phyloP scores from a whole-genome alignment of 2,113 vertebrate species.

The Perccottus glenii region DNA sequence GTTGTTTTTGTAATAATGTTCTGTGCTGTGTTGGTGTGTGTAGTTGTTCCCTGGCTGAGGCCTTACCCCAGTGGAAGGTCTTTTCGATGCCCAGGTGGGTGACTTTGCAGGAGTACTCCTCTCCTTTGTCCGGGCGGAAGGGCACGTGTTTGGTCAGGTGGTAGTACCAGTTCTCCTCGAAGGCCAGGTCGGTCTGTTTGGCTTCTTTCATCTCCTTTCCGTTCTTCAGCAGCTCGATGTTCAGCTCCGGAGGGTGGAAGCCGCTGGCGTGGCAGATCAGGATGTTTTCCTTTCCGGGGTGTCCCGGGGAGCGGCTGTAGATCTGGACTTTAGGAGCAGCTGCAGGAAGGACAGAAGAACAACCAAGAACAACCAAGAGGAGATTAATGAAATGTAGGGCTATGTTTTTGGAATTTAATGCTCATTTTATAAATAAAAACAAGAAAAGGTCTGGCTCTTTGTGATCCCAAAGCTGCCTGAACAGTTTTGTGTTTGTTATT shows the following conservation, averaged over 20 bases:
- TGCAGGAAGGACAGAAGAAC: too few species aligned
- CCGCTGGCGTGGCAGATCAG: conserved; percentile 81
- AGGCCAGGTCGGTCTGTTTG: conserved; percentile 77
- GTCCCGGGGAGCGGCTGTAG: conserved; percentile 64
- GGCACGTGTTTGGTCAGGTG: conserved; percentile 66
- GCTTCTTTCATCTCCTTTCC: accelerated
- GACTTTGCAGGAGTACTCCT: conserved; percentile 62
- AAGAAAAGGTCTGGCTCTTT: too few species aligned
- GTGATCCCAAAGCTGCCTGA: too few species aligned
- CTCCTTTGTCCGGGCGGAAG: conserved; percentile 41
- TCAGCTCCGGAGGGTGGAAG: conserved; percentile 84
- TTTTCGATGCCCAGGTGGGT: accelerated
- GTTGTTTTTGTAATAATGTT: too few species aligned
- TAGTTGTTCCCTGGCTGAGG: too few species aligned
- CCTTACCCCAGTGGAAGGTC: conserved; percentile 67
- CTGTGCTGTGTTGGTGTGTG: too few species aligned
- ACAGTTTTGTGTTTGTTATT: too few species aligned
- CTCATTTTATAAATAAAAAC: too few species aligned
- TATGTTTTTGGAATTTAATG: too few species aligned
- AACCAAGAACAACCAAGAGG: too few species aligned
- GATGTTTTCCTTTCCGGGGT: conserved; percentile 38
- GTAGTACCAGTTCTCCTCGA: conserved; percentile 83
- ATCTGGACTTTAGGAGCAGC: conserved; percentile 75
- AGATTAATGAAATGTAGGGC: neutral
- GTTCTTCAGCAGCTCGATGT: conserved; percentile 68